Conservation (phyloP, 2,113 vertebrate species). For the Clarias gariepinus region DNA sequence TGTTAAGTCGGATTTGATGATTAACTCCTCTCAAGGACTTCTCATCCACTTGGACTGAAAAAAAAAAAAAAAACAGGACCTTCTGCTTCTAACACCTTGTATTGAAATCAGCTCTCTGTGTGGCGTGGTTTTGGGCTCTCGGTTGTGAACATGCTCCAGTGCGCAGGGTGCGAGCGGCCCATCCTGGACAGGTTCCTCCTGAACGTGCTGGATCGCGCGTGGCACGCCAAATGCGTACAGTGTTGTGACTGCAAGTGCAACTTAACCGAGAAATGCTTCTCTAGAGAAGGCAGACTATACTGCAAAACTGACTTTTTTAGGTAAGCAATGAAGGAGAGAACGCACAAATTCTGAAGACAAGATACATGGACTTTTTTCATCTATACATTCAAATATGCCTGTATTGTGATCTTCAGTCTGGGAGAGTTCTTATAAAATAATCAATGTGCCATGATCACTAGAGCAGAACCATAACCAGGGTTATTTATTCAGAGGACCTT, state of each 20-base stretch:
- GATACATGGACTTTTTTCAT: not conserved
- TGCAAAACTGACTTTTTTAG: slow-evolving; percentile 99
- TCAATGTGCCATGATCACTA: not conserved
- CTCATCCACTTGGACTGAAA: slow-evolving; percentile 24
- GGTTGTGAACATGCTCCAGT: slow-evolving; percentile 92
- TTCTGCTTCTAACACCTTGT: not conserved
- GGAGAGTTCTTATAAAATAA: not conserved
- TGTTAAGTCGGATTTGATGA: slow-evolving; percentile 15
- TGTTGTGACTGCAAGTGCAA: slow-evolving; percentile 98
- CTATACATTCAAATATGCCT: not conserved
- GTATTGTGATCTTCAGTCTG: not conserved
- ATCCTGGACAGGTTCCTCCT: slow-evolving; percentile 95
- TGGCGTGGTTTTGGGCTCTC: slow-evolving; percentile 56
- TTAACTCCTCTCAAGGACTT: slow-evolving; percentile 19
- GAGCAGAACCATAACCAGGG: not conserved
- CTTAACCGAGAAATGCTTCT: slow-evolving; percentile 97
- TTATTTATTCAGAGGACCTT: not conserved
- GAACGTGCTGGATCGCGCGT: slow-evolving; percentile 96
- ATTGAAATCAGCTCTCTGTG: not conserved
- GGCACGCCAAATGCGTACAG: slow-evolving; percentile 97
- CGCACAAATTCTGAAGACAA: not conserved
- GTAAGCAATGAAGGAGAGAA: slow-evolving; percentile 62
- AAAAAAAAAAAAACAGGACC: not conserved
- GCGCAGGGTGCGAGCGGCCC: slow-evolving; percentile 94
- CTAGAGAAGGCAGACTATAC: slow-evolving; percentile 94